These are phyloP conservation scores for Epinotia brunnichana DNA, from an alignment of 2,888 invertebrate species.

Conservation along the genomic window DNA sequence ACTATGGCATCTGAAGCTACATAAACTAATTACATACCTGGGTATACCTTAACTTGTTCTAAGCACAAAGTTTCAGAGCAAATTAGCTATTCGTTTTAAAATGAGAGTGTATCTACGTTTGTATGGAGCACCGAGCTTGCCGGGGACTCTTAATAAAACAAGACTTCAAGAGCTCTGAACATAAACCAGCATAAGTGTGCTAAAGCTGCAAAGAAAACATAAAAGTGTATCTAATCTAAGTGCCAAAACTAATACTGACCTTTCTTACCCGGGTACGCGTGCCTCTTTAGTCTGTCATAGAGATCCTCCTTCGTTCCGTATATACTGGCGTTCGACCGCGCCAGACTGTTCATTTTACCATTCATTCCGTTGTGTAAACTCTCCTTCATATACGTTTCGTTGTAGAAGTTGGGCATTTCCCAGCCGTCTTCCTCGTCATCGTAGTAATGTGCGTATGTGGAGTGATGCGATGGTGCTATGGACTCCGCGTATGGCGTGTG, in stretches of 20 bases:
- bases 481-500: slow-evolving; percentile 97
- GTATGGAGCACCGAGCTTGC: too few relatives aligned
- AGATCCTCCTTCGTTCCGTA: slow-evolving; percentile 98
- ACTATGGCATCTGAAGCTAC: too few relatives aligned
- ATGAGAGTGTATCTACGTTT: too few relatives aligned
- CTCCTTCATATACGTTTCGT: slow-evolving; percentile 98
- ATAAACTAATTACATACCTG: too few relatives aligned
- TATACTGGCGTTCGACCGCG: slow-evolving; percentile 95
- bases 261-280: slow-evolving; percentile 97
- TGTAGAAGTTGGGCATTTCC: slow-evolving; percentile 99
- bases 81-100: too few relatives aligned
- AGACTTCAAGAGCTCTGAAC: background rate
- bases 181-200: slow-evolving; percentile 45
- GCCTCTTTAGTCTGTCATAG: slow-evolving; percentile 96
- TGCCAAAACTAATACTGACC: slow-evolving; percentile 85
- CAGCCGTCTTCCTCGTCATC: slow-evolving; percentile 98
- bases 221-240: slow-evolving; percentile 72
- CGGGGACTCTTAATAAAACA: too few relatives aligned
- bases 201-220: slow-evolving; percentile 57
- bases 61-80: too few relatives aligned
- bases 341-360: slow-evolving; percentile 96
- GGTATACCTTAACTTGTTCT: too few relatives aligned
- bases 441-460: slow-evolving; percentile 97
- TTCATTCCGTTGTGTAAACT: slow-evolving; percentile 93
- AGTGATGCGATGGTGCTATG: slow-evolving; percentile 97